A percentile compares a stretch with the other conserved stretches of the same genome.
These are phyloP conservation scores for Eupeodes corollae DNA, from an alignment of 1,140 invertebrate species.

Conservation along the genomic window DNA sequence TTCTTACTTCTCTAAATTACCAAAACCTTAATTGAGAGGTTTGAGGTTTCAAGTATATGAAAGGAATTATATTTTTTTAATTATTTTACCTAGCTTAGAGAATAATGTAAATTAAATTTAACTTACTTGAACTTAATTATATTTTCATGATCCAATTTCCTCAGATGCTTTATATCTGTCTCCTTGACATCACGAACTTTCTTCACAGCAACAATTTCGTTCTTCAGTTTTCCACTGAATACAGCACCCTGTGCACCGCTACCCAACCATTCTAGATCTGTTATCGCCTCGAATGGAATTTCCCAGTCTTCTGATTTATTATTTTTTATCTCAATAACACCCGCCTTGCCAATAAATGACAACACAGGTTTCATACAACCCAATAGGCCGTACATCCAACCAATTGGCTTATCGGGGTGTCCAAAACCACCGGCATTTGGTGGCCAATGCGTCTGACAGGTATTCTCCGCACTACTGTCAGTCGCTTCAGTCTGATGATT, in stretches of 20 bases:
- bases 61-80: no score
- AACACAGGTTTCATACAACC: conserved; percentile 78
- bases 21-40: no score
- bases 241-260: conserved; percentile 94
- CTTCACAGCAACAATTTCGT: conserved; percentile 87
- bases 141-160: conserved; percentile 92
- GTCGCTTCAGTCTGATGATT: conserved; percentile 10
- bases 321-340: conserved; percentile 30
- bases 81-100: no score
- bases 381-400: conserved; percentile 71
- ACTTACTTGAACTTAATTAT: conserved; percentile 85
- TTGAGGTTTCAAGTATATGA: no score
- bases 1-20: no score
- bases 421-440: conserved; percentile 30
- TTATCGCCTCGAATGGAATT: conserved; percentile 86
- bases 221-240: conserved; percentile 76
- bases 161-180: conserved; percentile 86
- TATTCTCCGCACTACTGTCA: conserved; percentile 34
- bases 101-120: neutral
- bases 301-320: conserved; percentile 73
- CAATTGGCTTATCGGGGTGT: conserved; percentile 44
- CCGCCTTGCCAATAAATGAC: conserved; percentile 70
- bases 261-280: conserved; percentile 84
- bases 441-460: conserved; percentile 37
- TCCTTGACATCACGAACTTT: conserved; percentile 88